A percentile compares a stretch with the other conserved stretches of the same genome.
Evolutionary conservation across 1,140 invertebrate species (phyloP).

Genomic region (Melipona quadrifasciata): DNA sequence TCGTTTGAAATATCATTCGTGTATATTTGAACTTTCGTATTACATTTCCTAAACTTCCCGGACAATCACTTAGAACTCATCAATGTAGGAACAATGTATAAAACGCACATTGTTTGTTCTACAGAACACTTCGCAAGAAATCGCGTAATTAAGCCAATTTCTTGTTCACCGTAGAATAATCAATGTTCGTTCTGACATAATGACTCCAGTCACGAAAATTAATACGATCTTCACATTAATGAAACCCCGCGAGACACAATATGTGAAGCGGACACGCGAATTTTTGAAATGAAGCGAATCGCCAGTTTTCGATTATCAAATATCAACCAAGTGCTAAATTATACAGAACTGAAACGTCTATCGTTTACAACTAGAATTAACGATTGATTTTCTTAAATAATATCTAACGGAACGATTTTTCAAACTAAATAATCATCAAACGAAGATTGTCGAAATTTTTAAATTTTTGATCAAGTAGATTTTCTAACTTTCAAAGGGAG

Average conservation of each 20-base stretch:
- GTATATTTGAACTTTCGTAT: neutral
- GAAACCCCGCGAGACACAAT: slow-evolving; percentile 19
- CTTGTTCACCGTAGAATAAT: slow-evolving; percentile 22
- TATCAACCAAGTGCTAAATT: neutral
- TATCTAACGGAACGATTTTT: neutral
- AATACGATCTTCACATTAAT: slow-evolving; percentile 43
- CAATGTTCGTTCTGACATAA: slow-evolving; percentile 40
- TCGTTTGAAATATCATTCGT: too few species aligned
- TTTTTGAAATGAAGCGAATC: slow-evolving; percentile 4
- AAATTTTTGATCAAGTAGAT: neutral
- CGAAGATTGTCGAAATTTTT: neutral
- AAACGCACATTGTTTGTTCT: neutral
- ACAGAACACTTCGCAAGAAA: slow-evolving; percentile 34
- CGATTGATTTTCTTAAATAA: neutral
- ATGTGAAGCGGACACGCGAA: slow-evolving; percentile 53
- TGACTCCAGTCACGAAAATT: slow-evolving; percentile 57
- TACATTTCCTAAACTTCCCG: neutral
- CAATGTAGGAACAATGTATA: neutral
- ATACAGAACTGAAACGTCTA: neutral
- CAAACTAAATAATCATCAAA: too few species aligned
- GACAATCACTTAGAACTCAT: neutral
- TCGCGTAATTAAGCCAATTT: slow-evolving; percentile 50
- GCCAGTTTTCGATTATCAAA: neutral
- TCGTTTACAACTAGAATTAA: neutral
- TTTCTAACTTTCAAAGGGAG: too few species aligned